A percentile compares a stretch with the other conserved stretches of the same genome.
phyloP scores from a whole-genome alignment of 2,888 invertebrate genomes.

The Meandrusa payeni region DNA sequence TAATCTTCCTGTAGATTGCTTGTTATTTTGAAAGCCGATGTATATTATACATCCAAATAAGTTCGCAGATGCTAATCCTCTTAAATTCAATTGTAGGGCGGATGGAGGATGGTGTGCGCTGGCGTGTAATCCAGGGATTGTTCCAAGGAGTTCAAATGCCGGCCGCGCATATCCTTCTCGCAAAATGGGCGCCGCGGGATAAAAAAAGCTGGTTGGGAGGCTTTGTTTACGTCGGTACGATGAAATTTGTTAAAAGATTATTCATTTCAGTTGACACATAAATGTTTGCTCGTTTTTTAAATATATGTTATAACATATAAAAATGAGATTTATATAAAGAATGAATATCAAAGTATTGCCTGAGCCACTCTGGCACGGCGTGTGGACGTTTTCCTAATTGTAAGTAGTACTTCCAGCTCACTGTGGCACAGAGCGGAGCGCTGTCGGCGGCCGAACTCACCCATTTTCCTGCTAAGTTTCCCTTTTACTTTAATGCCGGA shows the following conservation, averaged over 20 bases:
- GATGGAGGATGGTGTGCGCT: conserved; percentile 82
- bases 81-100: conserved; percentile 54
- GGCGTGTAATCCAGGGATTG: conserved; percentile 85
- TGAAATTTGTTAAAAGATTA: too few species aligned
- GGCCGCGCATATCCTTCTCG: conserved; percentile 81
- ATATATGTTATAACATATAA: too few species aligned
- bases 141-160: conserved; percentile 84
- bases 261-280: too few species aligned
- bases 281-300: too few species aligned
- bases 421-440: conserved; percentile 85
- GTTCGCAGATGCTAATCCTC: neutral
- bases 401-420: too few species aligned
- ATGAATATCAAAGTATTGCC: too few species aligned
- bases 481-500: conserved; percentile 85
- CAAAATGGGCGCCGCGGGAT: conserved; percentile 81
- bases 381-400: too few species aligned
- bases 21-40: too few species aligned
- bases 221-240: conserved; percentile 65
- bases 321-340: too few species aligned
- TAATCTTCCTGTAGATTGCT: too few species aligned
- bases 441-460: conserved; percentile 87
- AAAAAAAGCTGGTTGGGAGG: conserved; percentile 75
- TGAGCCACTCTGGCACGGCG: too few species aligned
- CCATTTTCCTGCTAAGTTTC: conserved; percentile 86
- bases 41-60: too few species aligned